These are phyloP conservation scores for Drosophila leonis DNA, from an alignment of 2,888 invertebrate genomes.

Conservation along the genomic window DNA sequence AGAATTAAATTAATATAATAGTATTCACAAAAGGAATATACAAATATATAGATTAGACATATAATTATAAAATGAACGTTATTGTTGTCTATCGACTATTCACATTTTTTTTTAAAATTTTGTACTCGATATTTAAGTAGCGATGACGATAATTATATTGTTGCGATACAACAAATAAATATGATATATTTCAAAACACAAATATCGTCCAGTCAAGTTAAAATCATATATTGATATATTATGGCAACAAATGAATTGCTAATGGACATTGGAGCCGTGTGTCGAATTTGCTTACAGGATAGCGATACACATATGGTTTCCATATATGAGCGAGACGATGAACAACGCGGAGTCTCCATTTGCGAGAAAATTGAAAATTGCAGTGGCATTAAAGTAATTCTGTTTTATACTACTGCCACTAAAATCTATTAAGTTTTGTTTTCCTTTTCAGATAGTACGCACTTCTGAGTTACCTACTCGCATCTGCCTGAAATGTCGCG, in stretches of 20 bases:
- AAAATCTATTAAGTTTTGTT: background rate
- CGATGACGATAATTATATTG: constrained; percentile 9
- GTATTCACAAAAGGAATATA: background rate
- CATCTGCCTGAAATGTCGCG: constrained; percentile 80
- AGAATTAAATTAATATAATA: background rate
- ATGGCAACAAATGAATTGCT: constrained; percentile 48
- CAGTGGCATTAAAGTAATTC: constrained; percentile 78
- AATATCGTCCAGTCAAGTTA: constrained; percentile 9
- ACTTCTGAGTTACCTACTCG: constrained; percentile 76
- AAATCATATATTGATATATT: background rate
- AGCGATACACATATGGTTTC: constrained; percentile 76
- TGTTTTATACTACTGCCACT: background rate
- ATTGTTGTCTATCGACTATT: background rate
- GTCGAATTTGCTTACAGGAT: constrained; percentile 81
- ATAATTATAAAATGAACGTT: background rate
- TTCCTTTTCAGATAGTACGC: constrained; percentile 66
- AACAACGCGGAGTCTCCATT: constrained; percentile 47
- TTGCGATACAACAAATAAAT: background rate
- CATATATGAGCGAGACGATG: constrained; percentile 72
- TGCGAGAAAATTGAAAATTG: constrained; percentile 81
- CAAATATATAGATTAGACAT: background rate
- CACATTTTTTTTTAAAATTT: too few relatives aligned
- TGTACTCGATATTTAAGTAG: background rate
- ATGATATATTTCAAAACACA: constrained; percentile 39
- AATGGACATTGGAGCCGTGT: constrained; percentile 68